Conservation (phyloP, 2,113 vertebrate genomes). For the Antechinus flavipes region DNA sequence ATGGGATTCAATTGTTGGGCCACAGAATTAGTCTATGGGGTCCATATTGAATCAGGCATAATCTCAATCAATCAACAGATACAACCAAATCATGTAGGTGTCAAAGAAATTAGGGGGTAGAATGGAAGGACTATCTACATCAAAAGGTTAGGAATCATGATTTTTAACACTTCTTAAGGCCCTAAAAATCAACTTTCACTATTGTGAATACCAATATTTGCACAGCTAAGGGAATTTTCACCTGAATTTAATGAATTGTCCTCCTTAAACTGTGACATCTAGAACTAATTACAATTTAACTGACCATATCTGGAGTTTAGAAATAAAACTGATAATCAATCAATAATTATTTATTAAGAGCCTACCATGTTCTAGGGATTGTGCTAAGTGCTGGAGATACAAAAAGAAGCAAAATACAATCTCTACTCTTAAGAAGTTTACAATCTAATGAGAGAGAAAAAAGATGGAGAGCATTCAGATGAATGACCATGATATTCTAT, state of each 20-base stretch:
- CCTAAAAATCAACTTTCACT: neutral
- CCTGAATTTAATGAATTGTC: neutral
- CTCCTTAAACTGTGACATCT: neutral
- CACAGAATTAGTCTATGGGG: neutral
- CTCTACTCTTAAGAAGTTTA: neutral
- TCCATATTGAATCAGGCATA: neutral
- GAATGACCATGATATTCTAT: neutral
- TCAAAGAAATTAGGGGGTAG: neutral
- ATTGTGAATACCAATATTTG: neutral
- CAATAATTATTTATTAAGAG: neutral
- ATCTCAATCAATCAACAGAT: neutral
- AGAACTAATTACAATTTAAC: neutral
- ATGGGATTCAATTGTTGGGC: neutral
- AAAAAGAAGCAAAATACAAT: neutral
- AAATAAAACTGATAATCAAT: neutral
- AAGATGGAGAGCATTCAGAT: neutral
- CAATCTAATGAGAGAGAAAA: neutral
- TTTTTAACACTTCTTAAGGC: neutral
- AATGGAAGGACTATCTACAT: neutral
- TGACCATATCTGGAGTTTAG: neutral
- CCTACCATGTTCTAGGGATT: neutral
- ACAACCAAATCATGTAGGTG: neutral
- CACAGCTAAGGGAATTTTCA: neutral
- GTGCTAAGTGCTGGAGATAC: neutral
- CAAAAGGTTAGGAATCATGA: neutral